These are phyloP conservation scores for Lepidochrysops patricia DNA, from an alignment of 2,888 invertebrate genomes.

Conservation along the genomic window DNA sequence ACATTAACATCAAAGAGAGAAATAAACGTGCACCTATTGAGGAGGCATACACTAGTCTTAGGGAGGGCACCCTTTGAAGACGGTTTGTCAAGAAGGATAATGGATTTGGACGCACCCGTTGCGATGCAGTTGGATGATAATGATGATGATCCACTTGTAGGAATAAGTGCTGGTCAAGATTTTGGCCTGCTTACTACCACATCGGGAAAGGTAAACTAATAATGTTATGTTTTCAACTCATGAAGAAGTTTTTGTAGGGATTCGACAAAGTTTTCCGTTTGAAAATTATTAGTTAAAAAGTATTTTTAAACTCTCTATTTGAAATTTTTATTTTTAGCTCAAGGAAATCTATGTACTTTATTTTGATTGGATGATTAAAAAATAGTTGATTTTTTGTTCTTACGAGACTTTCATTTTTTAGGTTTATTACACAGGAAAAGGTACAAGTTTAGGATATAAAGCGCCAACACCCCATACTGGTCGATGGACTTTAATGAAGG, in stretches of 20 bases:
- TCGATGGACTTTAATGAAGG: constrained; percentile 77
- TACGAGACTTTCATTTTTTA: constrained; percentile 26
- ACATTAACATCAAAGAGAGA: constrained; percentile 44
- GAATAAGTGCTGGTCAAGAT: constrained; percentile 90
- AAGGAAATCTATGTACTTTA: too few relatives aligned
- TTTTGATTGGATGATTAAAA: too few relatives aligned
- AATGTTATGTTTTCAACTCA: too few relatives aligned
- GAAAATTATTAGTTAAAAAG: too few relatives aligned
- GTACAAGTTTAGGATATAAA: constrained; percentile 89
- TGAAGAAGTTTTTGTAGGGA: too few relatives aligned
- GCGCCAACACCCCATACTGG: constrained; percentile 65
- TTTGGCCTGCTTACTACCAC: constrained; percentile 88
- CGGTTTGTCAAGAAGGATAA: constrained; percentile 35
- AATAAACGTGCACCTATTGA: constrained; percentile 49
- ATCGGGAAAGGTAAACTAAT: constrained; percentile 87
- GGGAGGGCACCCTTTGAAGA: constrained; percentile 61
- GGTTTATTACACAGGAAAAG: constrained; percentile 92
- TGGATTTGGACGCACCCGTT: constrained; percentile 64
- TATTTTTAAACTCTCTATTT: too few relatives aligned
- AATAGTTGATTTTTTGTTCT: neutral
- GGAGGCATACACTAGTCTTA: constrained; percentile 50
- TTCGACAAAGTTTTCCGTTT: too few relatives aligned
- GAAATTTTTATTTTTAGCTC: too few relatives aligned
- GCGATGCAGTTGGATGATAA: constrained; percentile 74
- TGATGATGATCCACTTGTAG: constrained; percentile 85